Conservation (phyloP, 2,113 vertebrate genomes). For the Dromaius novaehollandiae region DNA sequence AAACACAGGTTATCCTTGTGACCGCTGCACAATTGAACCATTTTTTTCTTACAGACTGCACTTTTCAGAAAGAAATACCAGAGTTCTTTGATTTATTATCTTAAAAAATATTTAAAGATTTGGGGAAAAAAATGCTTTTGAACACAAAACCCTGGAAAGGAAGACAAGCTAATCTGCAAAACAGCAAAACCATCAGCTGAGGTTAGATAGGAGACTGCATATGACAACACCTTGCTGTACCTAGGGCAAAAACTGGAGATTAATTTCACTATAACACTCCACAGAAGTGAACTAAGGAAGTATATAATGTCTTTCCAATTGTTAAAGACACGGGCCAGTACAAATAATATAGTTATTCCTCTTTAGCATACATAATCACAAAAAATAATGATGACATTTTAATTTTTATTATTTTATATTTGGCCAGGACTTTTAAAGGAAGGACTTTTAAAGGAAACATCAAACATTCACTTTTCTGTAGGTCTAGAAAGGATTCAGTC, state of each 20-base stretch:
- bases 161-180: slow-evolving; percentile 51
- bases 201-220: background rate
- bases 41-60: slow-evolving; percentile 35
- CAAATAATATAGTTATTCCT: slow-evolving; percentile 29
- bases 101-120: slow-evolving; percentile 66
- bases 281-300: slow-evolving; percentile 52
- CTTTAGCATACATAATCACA: slow-evolving; percentile 41
- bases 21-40: background rate
- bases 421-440: slow-evolving; percentile 71
- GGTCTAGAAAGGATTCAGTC: slow-evolving; percentile 54
- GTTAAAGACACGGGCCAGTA: slow-evolving; percentile 47
- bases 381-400: slow-evolving; percentile 33
- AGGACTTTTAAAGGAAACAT: slow-evolving; percentile 72
- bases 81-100: slow-evolving; percentile 75
- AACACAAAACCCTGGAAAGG: slow-evolving; percentile 59
- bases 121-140: slow-evolving; percentile 20
- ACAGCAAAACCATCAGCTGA: slow-evolving; percentile 37
- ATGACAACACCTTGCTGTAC: background rate
- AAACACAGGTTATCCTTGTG: background rate
- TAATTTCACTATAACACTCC: slow-evolving; percentile 23
- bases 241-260: background rate
- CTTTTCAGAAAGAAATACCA: slow-evolving; percentile 62
- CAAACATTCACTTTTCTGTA: slow-evolving; percentile 76
- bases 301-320: slow-evolving; percentile 46
- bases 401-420: slow-evolving; percentile 73